Conservation (phyloP, 2,888 invertebrate species). For the Deilephila porcellus region DNA sequence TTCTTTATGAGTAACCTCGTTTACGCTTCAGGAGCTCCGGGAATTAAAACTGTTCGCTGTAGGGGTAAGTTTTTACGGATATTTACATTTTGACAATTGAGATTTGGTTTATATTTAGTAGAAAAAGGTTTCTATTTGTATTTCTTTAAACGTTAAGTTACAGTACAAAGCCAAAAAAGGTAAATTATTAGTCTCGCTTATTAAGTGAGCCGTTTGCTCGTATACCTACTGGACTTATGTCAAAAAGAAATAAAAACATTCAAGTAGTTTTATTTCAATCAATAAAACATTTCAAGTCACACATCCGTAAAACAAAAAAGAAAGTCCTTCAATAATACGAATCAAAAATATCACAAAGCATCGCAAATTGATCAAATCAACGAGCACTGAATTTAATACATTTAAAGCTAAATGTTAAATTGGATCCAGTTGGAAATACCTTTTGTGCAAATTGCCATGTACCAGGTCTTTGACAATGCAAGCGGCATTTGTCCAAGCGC, state of each 20-base stretch:
- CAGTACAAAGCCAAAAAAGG: no score
- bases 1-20: slow-evolving; percentile 63
- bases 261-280: background rate
- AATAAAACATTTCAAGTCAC: background rate
- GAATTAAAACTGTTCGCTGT: slow-evolving; percentile 38
- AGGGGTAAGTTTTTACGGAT: slow-evolving; percentile 1
- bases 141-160: no score
- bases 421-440: slow-evolving; percentile 51
- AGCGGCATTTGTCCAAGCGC: slow-evolving; percentile 51
- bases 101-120: slow-evolving; percentile 7
- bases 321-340: background rate
- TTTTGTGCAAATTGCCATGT: slow-evolving; percentile 57
- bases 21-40: slow-evolving; percentile 43
- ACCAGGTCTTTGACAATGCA: slow-evolving; percentile 53
- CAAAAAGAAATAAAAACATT: background rate
- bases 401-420: slow-evolving; percentile 50
- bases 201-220: no score
- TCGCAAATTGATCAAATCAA: slow-evolving; percentile 17
- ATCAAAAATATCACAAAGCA: slow-evolving; percentile 4
- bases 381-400: slow-evolving; percentile 21
- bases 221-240: no score
- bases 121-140: no score
- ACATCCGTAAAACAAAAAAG: background rate
- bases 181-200: no score
- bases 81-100: slow-evolving; percentile 14